Conservation (phyloP, 30 jellyfish, hydroid and myxozoan genomes). For the Clytia hemisphaerica region DNA sequence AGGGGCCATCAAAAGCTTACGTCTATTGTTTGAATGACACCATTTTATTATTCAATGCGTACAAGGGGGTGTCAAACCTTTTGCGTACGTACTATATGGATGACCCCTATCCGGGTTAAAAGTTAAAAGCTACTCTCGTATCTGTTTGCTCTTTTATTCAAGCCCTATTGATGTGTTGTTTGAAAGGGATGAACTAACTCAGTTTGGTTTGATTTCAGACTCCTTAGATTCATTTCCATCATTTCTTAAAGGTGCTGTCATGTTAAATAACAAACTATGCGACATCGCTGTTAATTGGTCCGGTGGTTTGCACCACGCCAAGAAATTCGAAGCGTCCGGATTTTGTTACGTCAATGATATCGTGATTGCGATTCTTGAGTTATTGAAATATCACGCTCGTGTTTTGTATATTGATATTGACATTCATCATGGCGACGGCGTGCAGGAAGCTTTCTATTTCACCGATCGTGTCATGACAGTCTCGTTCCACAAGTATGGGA, state of each 20-base stretch:
- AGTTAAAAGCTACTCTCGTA: neutral
- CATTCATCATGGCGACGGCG: slow-evolving; percentile 99
- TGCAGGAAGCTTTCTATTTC: slow-evolving; percentile 95
- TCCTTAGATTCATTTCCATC: too few relatives aligned
- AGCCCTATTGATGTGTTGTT: too few relatives aligned
- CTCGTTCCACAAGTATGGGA: slow-evolving; percentile 93
- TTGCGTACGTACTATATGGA: too few relatives aligned
- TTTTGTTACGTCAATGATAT: slow-evolving; percentile 96
- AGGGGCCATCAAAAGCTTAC: too few relatives aligned
- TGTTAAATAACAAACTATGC: slow-evolving; percentile 56
- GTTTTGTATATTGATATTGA: slow-evolving; percentile 92
- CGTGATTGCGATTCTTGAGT: slow-evolving; percentile 89
- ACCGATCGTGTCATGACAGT: slow-evolving; percentile 98
- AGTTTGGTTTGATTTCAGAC: too few relatives aligned
- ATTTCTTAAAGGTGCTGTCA: slow-evolving; percentile 87
- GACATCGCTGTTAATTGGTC: slow-evolving; percentile 98
- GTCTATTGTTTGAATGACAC: too few relatives aligned
- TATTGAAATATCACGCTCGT: slow-evolving; percentile 84
- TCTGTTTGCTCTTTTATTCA: neutral
- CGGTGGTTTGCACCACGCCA: slow-evolving; percentile 99
- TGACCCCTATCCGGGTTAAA: too few relatives aligned
- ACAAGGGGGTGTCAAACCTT: too few relatives aligned
- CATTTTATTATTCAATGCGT: too few relatives aligned
- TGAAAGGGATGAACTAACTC: too few relatives aligned
- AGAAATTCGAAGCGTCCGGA: slow-evolving; percentile 98